Base-by-base conservation (phyloP, 1,140 invertebrate species). In the Aethina tumida region DNA sequence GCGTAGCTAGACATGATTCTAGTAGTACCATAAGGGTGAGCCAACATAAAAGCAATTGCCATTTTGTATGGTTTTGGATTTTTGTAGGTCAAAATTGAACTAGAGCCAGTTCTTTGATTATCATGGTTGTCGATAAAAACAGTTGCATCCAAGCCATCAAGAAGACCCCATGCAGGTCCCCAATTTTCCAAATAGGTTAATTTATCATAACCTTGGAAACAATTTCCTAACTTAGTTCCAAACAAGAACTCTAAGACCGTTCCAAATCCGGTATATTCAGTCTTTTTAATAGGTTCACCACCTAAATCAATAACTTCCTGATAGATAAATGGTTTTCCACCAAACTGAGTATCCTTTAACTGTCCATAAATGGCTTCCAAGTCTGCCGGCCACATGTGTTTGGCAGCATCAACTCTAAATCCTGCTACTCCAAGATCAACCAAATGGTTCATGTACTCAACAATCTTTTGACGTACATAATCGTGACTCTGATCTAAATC, bases 281-380 rank as follows among this genome's bases (percentile, higher is more conserved):
- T 49, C 10, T 67, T 67, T 6, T 62, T 70, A 31, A 85, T 62
- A 35, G 77, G 71, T 55, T 84, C 83, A 17, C 74, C 67, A 16
- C 73, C 71, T 53, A 71, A 63, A 57, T 88, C 83, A 32, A 87
- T 83, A 2, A 91, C 84, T 65, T 92, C 85, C 52, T 88, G 83
- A 55, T 69, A 81, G 45, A 88, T 68, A 54, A 79, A 81, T 1
- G 81, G 75, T 19, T 71, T 62, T 7, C 70, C 47, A 1, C 67
- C 65, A 1, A 51, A 43, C 39, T 71, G 77, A 16, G 84, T 56
- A 54, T 80, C 67, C 3, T 73, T 65, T 1, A 81, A 50, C 10
- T 69, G 59, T 10, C 61, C 59, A 43, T 70, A 77, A 38, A 87
- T 83, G 2, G 60, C 50, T 24, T 63, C 47, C 2, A 88, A 55